These are phyloP conservation scores for Amphipyra berbera DNA, from an alignment of 2,888 invertebrate species.

Conservation along the genomic window DNA sequence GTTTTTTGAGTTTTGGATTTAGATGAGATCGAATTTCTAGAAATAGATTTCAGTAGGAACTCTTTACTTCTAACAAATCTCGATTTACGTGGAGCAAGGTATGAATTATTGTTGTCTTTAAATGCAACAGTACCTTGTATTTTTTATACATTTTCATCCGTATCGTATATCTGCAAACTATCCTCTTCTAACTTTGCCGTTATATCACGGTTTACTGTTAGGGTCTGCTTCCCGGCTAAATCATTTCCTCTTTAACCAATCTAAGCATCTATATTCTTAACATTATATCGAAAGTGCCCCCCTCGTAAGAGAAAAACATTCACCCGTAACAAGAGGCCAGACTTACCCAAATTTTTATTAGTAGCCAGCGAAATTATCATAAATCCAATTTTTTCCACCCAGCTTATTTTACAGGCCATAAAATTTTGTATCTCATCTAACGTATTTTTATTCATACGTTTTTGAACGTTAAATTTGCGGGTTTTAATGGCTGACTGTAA, in stretches of 20 bases:
- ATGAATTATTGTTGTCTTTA: background rate
- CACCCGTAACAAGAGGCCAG: constrained; percentile 47
- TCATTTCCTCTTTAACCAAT: background rate
- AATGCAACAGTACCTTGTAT: too few species aligned
- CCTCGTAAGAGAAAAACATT: constrained; percentile 41
- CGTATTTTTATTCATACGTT: constrained; percentile 63
- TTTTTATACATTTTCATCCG: too few species aligned
- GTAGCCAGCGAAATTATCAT: constrained; percentile 57
- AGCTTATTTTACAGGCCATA: constrained; percentile 64
- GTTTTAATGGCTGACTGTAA: constrained; percentile 52
- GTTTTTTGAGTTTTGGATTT: too few species aligned
- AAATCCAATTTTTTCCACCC: constrained; percentile 60
- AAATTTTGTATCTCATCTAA: constrained; percentile 62
- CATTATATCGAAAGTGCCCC: constrained; percentile 33
- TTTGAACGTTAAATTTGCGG: constrained; percentile 61
- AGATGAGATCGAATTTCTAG: background rate
- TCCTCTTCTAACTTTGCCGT: too few species aligned
- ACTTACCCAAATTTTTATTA: constrained; percentile 56
- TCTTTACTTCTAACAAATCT: too few species aligned
- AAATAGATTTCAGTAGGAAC: background rate
- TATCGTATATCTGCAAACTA: too few species aligned
- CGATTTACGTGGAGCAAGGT: background rate
- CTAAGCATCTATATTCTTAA: background rate
- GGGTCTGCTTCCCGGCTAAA: background rate
- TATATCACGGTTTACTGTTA: background rate